A percentile compares a stretch with the other conserved stretches of the same genome.
These are phyloP conservation scores for Henricia sp. DNA, from an alignment of 53 echinoderm and acorn worm genomes.

Conservation along the genomic window DNA sequence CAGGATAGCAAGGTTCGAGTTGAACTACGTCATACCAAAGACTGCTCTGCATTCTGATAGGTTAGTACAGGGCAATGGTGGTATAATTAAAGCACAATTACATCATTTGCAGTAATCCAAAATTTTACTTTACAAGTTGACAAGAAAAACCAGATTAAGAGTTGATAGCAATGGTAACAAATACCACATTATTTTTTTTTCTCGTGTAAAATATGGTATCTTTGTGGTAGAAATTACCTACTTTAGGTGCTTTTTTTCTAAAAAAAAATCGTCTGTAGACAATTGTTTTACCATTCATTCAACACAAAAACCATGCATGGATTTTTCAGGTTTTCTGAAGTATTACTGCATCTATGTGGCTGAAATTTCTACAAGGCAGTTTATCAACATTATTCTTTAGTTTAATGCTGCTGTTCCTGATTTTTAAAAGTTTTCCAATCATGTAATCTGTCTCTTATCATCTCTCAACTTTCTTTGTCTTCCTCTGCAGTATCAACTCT, in stretches of 20 bases:
- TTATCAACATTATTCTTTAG: not conserved
- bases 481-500: constrained; percentile 57
- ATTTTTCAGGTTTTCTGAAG: not conserved
- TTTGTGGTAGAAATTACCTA: not conserved
- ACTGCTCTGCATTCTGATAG: constrained; percentile 78
- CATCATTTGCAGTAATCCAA: no score
- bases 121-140: no score
- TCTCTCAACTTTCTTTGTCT: not conserved
- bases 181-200: no score
- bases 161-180: no score
- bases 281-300: not conserved
- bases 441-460: no score
- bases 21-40: constrained; percentile 89
- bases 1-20: constrained; percentile 90
- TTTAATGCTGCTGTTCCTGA: not conserved
- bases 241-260: not conserved
- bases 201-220: not conserved
- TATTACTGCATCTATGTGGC: no score
- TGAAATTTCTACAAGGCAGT: no score
- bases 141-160: no score
- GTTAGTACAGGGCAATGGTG: constrained; percentile 63
- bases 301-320: not conserved
- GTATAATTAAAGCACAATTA: no score
- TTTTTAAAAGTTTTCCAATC: not conserved
- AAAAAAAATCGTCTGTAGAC: not conserved